Base-by-base conservation (phyloP, 2,888 invertebrate genomes). In the Malacosoma neustria region DNA sequence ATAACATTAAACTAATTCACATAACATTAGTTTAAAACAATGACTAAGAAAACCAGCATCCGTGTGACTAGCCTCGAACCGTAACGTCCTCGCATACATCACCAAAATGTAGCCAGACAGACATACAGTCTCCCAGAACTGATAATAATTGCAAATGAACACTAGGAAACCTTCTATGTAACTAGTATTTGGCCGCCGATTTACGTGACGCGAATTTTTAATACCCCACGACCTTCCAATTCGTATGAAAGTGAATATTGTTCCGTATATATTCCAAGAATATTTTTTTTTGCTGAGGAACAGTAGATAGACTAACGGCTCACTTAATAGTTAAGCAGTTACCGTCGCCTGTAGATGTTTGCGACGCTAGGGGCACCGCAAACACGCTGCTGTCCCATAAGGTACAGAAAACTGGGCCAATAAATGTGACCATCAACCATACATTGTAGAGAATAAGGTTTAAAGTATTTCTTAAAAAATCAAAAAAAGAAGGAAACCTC, bases 121-220 rank as follows among this genome's bases (percentile, higher is more conserved):
- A 73, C 74, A 42, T 40, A 34, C 40, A 54, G 74, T 55, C 76
- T 77, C 76, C 72, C 36, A 72, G 76, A 77, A 77, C 68, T 74
- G 47, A 69, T 74, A 68, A 65, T 47, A 68, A 72, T 72, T 75
- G 72, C 72, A 61, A 75, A 75, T 64, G 43, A 13, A 38, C 37
- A 49, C 49, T 45, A 56, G 57, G 55, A 58, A 60, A 43, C 50
- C 32, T 13, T 49, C 36, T 22, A 22, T 22, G 9, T 22, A 22
- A 22, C 22, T 4, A 22, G 22, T 9, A 9, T 33, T 14, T 33
- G n/a, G 1, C 14, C 32, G 14, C 3, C 22, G 22, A 7, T 22
- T 9, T 22, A 9, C 22, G 22, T 22, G 22, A 22, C 22, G 6
- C 9, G 22, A 22, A 22, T 22, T 22, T 11, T 38, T 30, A 40